These are phyloP conservation scores for Neomicropteryx cornuta DNA, from an alignment of 1,140 invertebrate genomes.

Conservation along the genomic window DNA sequence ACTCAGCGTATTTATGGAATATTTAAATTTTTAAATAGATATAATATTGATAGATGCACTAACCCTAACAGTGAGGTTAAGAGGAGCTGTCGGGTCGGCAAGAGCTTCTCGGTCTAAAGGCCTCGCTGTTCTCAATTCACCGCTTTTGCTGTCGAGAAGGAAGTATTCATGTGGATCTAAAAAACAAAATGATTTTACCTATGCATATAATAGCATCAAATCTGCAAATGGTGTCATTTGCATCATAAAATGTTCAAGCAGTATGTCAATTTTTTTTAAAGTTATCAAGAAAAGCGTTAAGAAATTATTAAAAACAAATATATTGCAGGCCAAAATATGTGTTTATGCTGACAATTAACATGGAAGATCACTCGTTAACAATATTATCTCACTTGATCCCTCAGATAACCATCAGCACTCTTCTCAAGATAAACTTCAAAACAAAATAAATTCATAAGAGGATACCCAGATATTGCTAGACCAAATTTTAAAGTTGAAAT, in stretches of 20 bases:
- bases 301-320: background rate
- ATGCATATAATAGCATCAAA: no score
- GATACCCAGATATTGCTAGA: no score
- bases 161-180: conserved; percentile 82
- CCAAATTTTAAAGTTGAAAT: no score
- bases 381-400: no score
- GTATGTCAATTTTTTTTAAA: background rate
- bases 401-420: no score
- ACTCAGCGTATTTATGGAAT: background rate
- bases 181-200: conserved; percentile 14
- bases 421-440: no score
- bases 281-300: conserved; percentile 3
- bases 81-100: conserved; percentile 62
- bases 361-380: no score
- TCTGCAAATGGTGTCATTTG: no score
- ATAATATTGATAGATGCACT: conserved; percentile 16
- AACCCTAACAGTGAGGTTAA: conserved; percentile 59
- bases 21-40: background rate
- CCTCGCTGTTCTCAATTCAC: conserved; percentile 71
- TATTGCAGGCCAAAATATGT: no score
- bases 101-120: conserved; percentile 75
- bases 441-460: no score
- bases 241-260: conserved; percentile 3
- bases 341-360: no score
- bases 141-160: conserved; percentile 60